These are phyloP conservation scores for Corydoras sp. DNA, from an alignment of 2,113 vertebrate genomes.

Conservation along the genomic window DNA sequence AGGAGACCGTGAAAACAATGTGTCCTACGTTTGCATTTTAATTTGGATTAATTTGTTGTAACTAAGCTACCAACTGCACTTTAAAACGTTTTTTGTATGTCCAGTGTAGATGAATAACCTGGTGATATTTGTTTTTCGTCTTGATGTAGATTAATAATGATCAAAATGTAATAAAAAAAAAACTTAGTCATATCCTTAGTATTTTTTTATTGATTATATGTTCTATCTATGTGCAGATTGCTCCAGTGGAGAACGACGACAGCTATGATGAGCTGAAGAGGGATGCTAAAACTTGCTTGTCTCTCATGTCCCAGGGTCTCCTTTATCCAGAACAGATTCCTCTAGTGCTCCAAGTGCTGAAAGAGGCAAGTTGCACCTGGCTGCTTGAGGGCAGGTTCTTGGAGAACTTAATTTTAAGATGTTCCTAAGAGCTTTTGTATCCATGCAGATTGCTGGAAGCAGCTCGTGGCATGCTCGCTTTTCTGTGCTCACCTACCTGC, in stretches of 20 bases:
- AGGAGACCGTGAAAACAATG: no score
- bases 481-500: constrained; percentile 91
- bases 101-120: no score
- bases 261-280: constrained; percentile 98
- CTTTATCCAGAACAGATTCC: constrained; percentile 94
- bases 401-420: not conserved
- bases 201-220: not conserved
- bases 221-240: constrained; percentile 72
- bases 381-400: not conserved
- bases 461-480: constrained; percentile 94
- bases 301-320: constrained; percentile 95
- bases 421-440: not conserved
- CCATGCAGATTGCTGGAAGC: constrained; percentile 77
- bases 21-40: no score
- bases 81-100: no score
- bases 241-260: constrained; percentile 95
- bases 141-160: no score
- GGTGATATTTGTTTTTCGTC: no score
- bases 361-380: constrained; percentile 67
- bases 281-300: constrained; percentile 95
- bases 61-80: no score
- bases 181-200: not conserved
- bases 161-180: no score
- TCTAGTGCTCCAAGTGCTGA: constrained; percentile 84
- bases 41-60: no score